Base-by-base conservation (phyloP, 2,888 invertebrate genomes). In the Argyresthia albistria region DNA sequence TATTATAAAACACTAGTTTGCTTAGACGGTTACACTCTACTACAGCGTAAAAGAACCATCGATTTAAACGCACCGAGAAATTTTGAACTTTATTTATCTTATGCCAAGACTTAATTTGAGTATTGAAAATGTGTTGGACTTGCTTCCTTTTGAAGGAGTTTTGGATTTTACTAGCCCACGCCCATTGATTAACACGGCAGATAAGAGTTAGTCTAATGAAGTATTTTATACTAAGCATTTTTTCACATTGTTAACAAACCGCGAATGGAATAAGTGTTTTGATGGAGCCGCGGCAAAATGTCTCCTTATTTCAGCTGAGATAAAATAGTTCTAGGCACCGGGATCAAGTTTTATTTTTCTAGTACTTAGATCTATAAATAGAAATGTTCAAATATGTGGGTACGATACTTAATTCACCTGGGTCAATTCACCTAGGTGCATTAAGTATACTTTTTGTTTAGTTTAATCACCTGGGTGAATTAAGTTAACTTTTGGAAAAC, bases 131-230 rank as follows among this genome's bases (percentile, higher is more conserved):
- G 36, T 47, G 43, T 50, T 47, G 53, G 43, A 16, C 50, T 50
- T 47, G 12, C 35, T 25, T 10, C 37, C 14, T 49, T 49, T 36
- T 39, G 11, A 7, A 4, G 9, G 14, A 36, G 15, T 8, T 7
- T 50, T 8, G 7, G 12, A 11, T 47, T 54, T 46, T 52, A 51
- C 53, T 55, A 56, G 54, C 51, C 70, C 68, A 72, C 83, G 80
- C 83, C 83, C 78, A 75, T 70, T 77, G 83, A 83, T 83, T 77
- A 79, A 76, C 77, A 72, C 68, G 66, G 61, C 53, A 75, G 83
- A 83, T 83, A 82, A 78, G 76, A 70, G 64, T 69, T 69, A 68
- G 70, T 73, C 71, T 81, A 80, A 82, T 79, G 73, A 77, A 80
- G 78, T 73, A 80, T 80, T 81, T 81, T 80, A 74, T 75, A 75